phyloP scores from a whole-genome alignment of 2,797 vertebrate species.

The Cottoperca gobio region DNA sequence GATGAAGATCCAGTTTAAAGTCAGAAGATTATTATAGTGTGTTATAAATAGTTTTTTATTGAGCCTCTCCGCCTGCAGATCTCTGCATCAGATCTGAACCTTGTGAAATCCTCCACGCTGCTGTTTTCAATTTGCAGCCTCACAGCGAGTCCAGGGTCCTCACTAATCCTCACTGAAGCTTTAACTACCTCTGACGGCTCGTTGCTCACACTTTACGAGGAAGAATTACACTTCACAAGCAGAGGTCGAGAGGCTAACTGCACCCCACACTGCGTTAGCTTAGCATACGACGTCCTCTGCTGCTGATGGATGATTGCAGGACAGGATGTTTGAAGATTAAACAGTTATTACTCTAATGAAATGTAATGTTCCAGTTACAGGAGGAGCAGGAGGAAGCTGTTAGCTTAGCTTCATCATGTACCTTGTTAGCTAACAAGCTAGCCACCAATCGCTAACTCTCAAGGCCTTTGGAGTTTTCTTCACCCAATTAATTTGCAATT shows the following conservation, averaged over 20 bases:
- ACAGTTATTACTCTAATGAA: too few species aligned
- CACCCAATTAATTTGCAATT: too few species aligned
- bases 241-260: not conserved
- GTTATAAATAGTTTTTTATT: too few species aligned
- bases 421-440: too few species aligned
- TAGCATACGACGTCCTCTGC: not conserved
- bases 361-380: too few species aligned
- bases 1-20: too few species aligned
- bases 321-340: too few species aligned
- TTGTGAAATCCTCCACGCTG: not conserved
- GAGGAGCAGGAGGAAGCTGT: not conserved
- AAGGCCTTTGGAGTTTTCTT: too few species aligned
- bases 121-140: slow-evolving; percentile 6
- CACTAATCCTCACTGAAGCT: not conserved
- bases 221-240: not conserved
- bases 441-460: too few species aligned
- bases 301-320: not conserved
- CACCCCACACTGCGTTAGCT: not conserved
- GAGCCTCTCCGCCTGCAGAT: too few species aligned
- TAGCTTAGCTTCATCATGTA: not conserved
- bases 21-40: too few species aligned
- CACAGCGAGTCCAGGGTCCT: not conserved
- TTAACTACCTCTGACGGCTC: not conserved
- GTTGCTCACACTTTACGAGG: not conserved
- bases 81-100: slow-evolving; percentile 4